Evolutionary conservation across 2,888 invertebrate genomes (phyloP), one percentile per base, ranked within the genome.

Genomic region (Dugesia japonica): DNA sequence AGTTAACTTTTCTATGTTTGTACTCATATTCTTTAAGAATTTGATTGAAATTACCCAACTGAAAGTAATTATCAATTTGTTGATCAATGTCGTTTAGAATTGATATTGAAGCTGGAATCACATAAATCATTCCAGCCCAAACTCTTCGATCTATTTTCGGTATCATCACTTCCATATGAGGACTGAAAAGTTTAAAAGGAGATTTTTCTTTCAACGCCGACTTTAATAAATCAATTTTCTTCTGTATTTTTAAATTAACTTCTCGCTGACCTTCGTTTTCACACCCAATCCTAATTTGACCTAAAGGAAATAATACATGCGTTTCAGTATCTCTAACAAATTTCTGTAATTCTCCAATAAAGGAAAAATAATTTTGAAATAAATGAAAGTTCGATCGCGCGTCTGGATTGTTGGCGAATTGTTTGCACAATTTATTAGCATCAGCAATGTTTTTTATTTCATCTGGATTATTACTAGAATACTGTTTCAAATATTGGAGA

Each of bases 221-320:
- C 17, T 56, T 56, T 56, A 56, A 56, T 13, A 56, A 13, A 4
- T 56, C 56, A 20, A 56, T 56, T 56, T 56, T 56, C 23, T 56
- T 56, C 56, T 56, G 56, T 9, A 73, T 73, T 42, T 73, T 42
- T 23, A 26, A 15, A 20, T 73, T 73, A 28, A 31, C 33, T 42
- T 73, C 42, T 17, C 20, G 73, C 23, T 73, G 73, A 15, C 42
- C 73, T 42, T 73, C 73, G 9, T 73, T 73, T 42, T 73, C 73
- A 28, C 28, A 31, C 0, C 73, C 73, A 27, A 73, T 42, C 23
- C 73, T 31, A 20, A 73, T 73, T 42, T 73, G 73, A 17, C 33
- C 23, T 26, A 73, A 17, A 17, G 73, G 73, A 42, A 73, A 73
- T 31, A 42, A 73, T 20, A 73, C 42, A 42, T 42, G 31, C 17